phyloP scores from a whole-genome alignment of 2,797 vertebrate species.

The Podargus strigoides region DNA sequence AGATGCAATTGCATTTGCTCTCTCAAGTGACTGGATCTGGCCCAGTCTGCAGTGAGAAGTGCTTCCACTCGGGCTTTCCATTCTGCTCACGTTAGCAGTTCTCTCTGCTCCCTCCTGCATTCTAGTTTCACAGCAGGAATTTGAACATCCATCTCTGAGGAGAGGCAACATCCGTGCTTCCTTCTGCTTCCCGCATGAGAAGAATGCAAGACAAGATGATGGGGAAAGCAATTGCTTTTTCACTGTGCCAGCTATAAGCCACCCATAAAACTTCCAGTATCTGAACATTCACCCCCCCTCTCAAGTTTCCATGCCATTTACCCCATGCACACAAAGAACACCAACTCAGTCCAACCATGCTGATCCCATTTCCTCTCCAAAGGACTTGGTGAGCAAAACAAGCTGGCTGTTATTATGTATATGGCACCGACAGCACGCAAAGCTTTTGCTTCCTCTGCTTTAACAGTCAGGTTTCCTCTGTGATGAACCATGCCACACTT shows the following conservation, averaged over 20 bases:
- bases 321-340: neutral
- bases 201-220: neutral
- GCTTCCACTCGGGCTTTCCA: neutral
- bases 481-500: neutral
- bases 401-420: neutral
- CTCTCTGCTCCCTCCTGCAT: neutral
- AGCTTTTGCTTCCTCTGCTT: neutral
- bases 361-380: neutral
- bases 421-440: neutral
- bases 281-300: slow-evolving; percentile 27
- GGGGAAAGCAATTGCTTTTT: neutral
- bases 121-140: neutral
- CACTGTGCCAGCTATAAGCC: neutral
- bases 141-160: neutral
- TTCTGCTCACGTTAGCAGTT: neutral
- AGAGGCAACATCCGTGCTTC: neutral
- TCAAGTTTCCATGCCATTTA: slow-evolving; percentile 38
- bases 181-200: neutral
- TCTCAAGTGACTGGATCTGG: neutral
- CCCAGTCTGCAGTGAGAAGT: neutral
- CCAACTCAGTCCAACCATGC: slow-evolving; percentile 9
- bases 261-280: slow-evolving; percentile 6
- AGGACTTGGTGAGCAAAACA: neutral
- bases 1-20: neutral
- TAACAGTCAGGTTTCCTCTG: neutral